A percentile compares a stretch with the other conserved stretches of the same genome.
Evolutionary conservation across 2,797 vertebrate species (phyloP).

Genomic region (Acrossocheilus wenchowensis): DNA sequence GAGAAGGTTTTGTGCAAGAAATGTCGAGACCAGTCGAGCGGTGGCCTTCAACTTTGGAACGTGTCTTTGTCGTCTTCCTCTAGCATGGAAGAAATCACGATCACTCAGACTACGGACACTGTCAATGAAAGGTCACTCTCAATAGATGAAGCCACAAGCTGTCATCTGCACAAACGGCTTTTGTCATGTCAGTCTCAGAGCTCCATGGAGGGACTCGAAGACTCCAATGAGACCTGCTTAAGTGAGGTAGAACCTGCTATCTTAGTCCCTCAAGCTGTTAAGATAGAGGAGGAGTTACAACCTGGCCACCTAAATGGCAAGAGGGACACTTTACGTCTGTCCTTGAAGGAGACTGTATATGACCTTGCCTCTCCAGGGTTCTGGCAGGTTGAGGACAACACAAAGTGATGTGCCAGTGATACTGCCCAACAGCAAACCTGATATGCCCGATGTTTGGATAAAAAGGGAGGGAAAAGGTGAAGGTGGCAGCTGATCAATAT

Average conservation of each 20-base stretch:
- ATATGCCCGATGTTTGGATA: slow-evolving; percentile 96
- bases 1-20: slow-evolving; percentile 76
- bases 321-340: slow-evolving; percentile 91
- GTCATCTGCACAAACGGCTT: slow-evolving; percentile 70
- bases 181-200: slow-evolving; percentile 78
- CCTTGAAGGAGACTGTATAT: slow-evolving; percentile 90
- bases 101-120: slow-evolving; percentile 75
- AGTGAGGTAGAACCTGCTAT: slow-evolving; percentile 85
- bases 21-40: slow-evolving; percentile 69
- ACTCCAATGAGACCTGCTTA: slow-evolving; percentile 90
- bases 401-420: slow-evolving; percentile 84
- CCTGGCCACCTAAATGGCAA: slow-evolving; percentile 92
- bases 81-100: slow-evolving; percentile 78
- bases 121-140: slow-evolving; percentile 70
- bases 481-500: slow-evolving; percentile 70
- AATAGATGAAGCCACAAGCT: slow-evolving; percentile 65
- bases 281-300: slow-evolving; percentile 68
- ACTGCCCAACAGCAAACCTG: slow-evolving; percentile 95
- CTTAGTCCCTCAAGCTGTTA: slow-evolving; percentile 64
- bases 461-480: slow-evolving; percentile 82
- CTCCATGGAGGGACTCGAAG: slow-evolving; percentile 89
- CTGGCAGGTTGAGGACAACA: slow-evolving; percentile 82
- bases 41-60: slow-evolving; percentile 71
- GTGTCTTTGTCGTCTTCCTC: slow-evolving; percentile 78
- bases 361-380: slow-evolving; percentile 77